Base-by-base conservation (phyloP, 2,888 invertebrate genomes). In the Camptogramma bilineatum region DNA sequence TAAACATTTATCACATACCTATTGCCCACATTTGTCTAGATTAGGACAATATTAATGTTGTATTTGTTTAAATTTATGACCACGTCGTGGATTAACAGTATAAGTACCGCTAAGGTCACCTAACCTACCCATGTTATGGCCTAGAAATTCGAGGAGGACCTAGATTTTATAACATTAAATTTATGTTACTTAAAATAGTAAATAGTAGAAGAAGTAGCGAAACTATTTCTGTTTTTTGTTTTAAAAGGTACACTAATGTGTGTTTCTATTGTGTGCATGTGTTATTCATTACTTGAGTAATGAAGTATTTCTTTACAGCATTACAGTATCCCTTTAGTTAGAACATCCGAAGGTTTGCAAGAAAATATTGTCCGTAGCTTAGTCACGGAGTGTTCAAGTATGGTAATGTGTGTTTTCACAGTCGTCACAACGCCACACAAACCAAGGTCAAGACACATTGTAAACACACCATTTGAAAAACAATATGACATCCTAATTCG, bases 361-460 rank as follows among this genome's bases (percentile, higher is more conserved):
- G 59, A 71, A 64, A 59, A 73, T 62, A 70, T 64, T 74, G 74
- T 78, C 73, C 72, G 65, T 62, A 71, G 72, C 66, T 86, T 84
- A 82, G 84, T 83, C 81, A 84, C 79, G 81, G 80, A 70, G 72
- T 77, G 76, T 78, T 82, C 79, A 69, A 71, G 73, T 82, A 86
- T 85, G 84, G 83, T 84, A 86, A 87, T 87, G 79, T 72, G 64
- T 87, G 78, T 87, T 86, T 88, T 76, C 76, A 83, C 82, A 85
- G 83, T 78, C 84, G 84, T 79, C 82, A 78, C 77, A 73, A 78
- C 81, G 82, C 79, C 81, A 76, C 72, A 69, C 70, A 51, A 66
- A 56, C 72, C 85, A 88, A 89, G 87, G 88, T 83, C 84, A 78
- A 66, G 70, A 62, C 53, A 70, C 68, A 78, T 81, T 80, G 79